Conservation (phyloP, 2,888 invertebrate species). For the Arrhopalites spinosus region DNA sequence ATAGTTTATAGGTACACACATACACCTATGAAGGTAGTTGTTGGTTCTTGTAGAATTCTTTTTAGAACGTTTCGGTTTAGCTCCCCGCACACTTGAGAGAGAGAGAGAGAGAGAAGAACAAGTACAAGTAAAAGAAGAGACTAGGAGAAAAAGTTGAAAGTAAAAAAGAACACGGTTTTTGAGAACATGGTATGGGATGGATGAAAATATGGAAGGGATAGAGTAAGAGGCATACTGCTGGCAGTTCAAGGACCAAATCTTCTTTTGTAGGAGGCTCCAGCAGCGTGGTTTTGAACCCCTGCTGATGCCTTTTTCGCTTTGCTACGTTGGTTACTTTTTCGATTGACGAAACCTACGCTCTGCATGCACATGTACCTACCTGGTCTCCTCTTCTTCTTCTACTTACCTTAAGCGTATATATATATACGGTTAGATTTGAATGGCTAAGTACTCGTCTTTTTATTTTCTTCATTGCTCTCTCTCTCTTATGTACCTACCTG, state of each 20-base stretch:
- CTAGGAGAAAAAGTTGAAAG: constrained; percentile 16
- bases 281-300: constrained; percentile 54
- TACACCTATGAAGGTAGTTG: neutral
- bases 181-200: constrained; percentile 38
- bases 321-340: constrained; percentile 37
- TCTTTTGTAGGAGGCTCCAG: constrained; percentile 51
- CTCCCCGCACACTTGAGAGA: neutral
- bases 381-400: neutral
- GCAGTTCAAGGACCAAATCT: constrained; percentile 56
- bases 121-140: constrained; percentile 9
- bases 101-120: neutral
- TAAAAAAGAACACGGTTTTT: constrained; percentile 24
- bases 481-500: neutral
- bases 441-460: constrained; percentile 38
- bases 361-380: constrained; percentile 15
- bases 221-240: constrained; percentile 33
- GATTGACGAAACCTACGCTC: constrained; percentile 25
- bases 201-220: constrained; percentile 21
- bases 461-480: constrained; percentile 38
- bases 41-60: neutral
- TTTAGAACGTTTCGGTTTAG: constrained; percentile 18
- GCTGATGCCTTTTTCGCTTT: constrained; percentile 55
- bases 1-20: neutral
- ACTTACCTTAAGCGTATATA: neutral
- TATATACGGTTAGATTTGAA: constrained; percentile 24